These are phyloP conservation scores for Progne subis DNA, from an alignment of 2,113 vertebrate species.

Conservation along the genomic window DNA sequence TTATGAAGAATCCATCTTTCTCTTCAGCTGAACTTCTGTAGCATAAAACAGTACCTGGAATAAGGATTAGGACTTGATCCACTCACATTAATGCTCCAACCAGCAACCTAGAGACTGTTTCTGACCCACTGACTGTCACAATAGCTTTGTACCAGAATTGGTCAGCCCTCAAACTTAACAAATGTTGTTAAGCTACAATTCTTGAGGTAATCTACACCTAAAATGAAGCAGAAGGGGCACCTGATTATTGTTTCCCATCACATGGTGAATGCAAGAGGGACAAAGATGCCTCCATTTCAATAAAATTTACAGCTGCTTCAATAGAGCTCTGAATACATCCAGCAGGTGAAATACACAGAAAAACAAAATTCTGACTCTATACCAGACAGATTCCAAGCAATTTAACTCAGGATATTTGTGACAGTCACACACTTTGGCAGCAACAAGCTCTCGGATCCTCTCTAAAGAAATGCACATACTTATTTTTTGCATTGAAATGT, in stretches of 20 bases:
- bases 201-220: background rate
- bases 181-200: background rate
- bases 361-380: background rate
- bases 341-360: background rate
- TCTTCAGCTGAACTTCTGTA: background rate
- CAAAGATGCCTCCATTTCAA: background rate
- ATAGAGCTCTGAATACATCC: background rate
- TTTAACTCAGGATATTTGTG: background rate
- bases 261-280: background rate
- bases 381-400: background rate
- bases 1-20: background rate
- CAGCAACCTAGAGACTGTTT: background rate
- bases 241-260: background rate
- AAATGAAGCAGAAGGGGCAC: background rate
- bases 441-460: background rate
- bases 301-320: background rate
- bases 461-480: background rate
- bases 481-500: background rate
- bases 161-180: background rate
- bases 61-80: background rate
- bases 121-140: background rate
- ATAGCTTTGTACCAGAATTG: background rate
- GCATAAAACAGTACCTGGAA: background rate
- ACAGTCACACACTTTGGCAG: background rate
- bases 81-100: background rate